phyloP scores from a whole-genome alignment of 2,888 invertebrate genomes.

The Eilema sororculum region DNA sequence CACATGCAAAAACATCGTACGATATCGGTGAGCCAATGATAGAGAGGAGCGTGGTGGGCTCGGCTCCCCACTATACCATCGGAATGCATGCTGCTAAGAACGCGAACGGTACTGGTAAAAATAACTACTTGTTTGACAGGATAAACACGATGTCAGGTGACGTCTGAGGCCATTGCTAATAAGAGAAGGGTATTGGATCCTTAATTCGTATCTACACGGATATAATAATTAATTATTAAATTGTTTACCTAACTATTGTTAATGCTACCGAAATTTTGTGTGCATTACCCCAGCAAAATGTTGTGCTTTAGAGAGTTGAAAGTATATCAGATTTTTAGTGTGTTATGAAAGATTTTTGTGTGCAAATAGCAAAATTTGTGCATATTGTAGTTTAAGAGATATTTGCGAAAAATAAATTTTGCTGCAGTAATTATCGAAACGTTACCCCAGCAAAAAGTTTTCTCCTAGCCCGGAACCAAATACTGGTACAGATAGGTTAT shows the following conservation, averaged over 20 bases:
- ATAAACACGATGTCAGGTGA: slow-evolving; percentile 66
- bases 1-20: slow-evolving; percentile 80
- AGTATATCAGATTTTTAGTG: no score
- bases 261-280: no score
- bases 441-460: no score
- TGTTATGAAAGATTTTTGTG: no score
- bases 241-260: background rate
- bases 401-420: no score
- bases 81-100: slow-evolving; percentile 82
- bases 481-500: no score
- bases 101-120: slow-evolving; percentile 83
- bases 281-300: no score
- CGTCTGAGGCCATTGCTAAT: slow-evolving; percentile 71
- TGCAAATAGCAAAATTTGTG: no score
- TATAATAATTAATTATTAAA: background rate
- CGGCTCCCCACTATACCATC: slow-evolving; percentile 79
- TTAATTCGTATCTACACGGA: background rate
- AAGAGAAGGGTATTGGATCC: background rate
- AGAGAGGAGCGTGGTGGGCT: slow-evolving; percentile 78
- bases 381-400: no score
- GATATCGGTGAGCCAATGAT: slow-evolving; percentile 78
- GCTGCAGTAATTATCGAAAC: no score
- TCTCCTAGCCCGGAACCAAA: no score
- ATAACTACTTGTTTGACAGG: slow-evolving; percentile 82
- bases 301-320: no score